A percentile compares a stretch with the other conserved stretches of the same genome.
These are phyloP conservation scores for Heliconius hortense DNA, from an alignment of 2,888 invertebrate genomes.

Conservation along the genomic window DNA sequence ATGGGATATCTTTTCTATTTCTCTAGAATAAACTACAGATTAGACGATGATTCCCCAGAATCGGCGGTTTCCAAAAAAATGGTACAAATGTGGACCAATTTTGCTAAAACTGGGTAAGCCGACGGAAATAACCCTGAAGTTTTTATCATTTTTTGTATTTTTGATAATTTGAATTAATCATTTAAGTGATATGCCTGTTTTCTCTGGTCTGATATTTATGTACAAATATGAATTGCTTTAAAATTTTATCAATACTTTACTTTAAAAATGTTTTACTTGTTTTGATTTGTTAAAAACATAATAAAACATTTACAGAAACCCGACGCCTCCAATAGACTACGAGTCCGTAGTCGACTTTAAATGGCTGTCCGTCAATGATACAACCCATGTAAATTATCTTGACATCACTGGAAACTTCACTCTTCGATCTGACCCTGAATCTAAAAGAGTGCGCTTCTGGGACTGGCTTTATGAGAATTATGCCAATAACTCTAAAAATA, in stretches of 20 bases:
- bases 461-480: slow-evolving; percentile 75
- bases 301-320: slow-evolving; percentile 65
- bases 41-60: slow-evolving; percentile 82
- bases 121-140: not conserved
- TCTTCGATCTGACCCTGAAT: slow-evolving; percentile 76
- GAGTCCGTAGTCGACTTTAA: slow-evolving; percentile 74
- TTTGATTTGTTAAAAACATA: not conserved
- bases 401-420: slow-evolving; percentile 81
- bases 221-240: not conserved
- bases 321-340: slow-evolving; percentile 78
- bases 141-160: not conserved
- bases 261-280: too few relatives aligned
- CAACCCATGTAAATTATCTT: slow-evolving; percentile 68
- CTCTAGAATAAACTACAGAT: slow-evolving; percentile 82
- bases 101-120: slow-evolving; percentile 83
- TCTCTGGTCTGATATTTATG: not conserved
- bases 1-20: slow-evolving; percentile 85
- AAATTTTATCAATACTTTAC: not conserved
- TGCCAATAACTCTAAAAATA: slow-evolving; percentile 43
- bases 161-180: slow-evolving; percentile 2
- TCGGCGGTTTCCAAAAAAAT: slow-evolving; percentile 81
- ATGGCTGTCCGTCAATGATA: slow-evolving; percentile 78
- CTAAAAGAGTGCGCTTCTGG: slow-evolving; percentile 81
- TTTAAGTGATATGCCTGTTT: not conserved
- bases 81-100: slow-evolving; percentile 85